These are phyloP conservation scores for Gadopsis bispinosus DNA, from an alignment of 2,797 vertebrate species.

Conservation along the genomic window DNA sequence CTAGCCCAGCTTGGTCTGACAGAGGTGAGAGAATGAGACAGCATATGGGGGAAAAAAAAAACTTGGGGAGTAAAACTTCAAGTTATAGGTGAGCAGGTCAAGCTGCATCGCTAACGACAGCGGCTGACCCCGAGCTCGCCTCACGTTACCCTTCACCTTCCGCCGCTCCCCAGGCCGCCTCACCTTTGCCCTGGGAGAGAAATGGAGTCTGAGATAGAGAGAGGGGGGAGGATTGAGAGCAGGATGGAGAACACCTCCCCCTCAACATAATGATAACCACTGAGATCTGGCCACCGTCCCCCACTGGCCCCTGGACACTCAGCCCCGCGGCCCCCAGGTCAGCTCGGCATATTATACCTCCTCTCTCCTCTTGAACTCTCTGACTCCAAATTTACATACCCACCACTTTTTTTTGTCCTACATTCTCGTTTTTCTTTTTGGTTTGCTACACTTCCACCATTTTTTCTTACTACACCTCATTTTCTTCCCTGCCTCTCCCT, in stretches of 20 bases:
- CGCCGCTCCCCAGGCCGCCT: slow-evolving; percentile 77
- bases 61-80: slow-evolving; percentile 70
- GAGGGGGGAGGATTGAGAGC: slow-evolving; percentile 37
- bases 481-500: slow-evolving; percentile 56
- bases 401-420: slow-evolving; percentile 53
- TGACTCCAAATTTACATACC: slow-evolving; percentile 88
- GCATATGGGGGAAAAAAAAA: slow-evolving; percentile 36
- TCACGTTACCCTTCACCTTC: slow-evolving; percentile 73
- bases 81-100: slow-evolving; percentile 76
- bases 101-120: slow-evolving; percentile 79
- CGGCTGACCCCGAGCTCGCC: slow-evolving; percentile 59
- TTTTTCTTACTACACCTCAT: slow-evolving; percentile 55
- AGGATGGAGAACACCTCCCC: slow-evolving; percentile 59
- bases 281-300: slow-evolving; percentile 83
- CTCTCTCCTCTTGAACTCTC: slow-evolving; percentile 79
- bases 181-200: slow-evolving; percentile 83
- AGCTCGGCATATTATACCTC: slow-evolving; percentile 86
- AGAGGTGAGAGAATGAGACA: slow-evolving; percentile 38
- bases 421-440: slow-evolving; percentile 45
- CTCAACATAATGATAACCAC: slow-evolving; percentile 88
- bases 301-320: slow-evolving; percentile 85
- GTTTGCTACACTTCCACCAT: slow-evolving; percentile 53
- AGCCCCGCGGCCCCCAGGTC: slow-evolving; percentile 85
- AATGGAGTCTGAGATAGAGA: slow-evolving; percentile 64
- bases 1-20: slow-evolving; percentile 40